phyloP scores from a whole-genome alignment of 2,888 invertebrate genomes.

The Dasysyrphus tricinctus region DNA sequence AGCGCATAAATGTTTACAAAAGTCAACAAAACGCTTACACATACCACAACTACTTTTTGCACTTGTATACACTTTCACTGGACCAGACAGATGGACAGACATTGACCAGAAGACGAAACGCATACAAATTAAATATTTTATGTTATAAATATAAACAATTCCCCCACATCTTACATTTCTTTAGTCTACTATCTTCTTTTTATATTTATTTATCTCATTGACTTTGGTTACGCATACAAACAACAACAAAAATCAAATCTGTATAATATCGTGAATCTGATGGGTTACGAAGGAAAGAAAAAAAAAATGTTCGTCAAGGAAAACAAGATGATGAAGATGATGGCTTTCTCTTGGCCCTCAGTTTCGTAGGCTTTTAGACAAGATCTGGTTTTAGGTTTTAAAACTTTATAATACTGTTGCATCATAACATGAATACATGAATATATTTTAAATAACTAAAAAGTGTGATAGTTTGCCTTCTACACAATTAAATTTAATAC shows the following conservation, averaged over 20 bases:
- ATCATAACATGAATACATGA: not conserved
- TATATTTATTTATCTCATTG: not conserved
- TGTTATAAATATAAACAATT: not conserved
- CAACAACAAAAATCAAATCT: not conserved
- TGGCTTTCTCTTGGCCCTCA: conserved; percentile 5
- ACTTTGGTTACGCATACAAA: not conserved
- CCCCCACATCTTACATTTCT: not conserved
- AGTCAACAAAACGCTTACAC: conserved; percentile 5
- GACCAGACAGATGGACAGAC: conserved; percentile 5
- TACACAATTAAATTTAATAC: too few relatives aligned
- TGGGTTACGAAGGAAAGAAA: not conserved
- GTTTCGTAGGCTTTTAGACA: not conserved
- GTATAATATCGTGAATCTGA: not conserved
- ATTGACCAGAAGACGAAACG: conserved; percentile 1
- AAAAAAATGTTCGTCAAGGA: not conserved
- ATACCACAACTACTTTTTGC: not conserved
- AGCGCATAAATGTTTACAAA: not conserved
- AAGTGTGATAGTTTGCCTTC: not conserved
- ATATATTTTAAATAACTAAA: not conserved
- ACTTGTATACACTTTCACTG: conserved; percentile 5
- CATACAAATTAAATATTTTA: not conserved
- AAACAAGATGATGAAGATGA: not conserved
- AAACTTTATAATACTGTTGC: not conserved
- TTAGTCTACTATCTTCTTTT: not conserved
- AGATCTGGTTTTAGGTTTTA: not conserved